phyloP scores from a whole-genome alignment of 2,888 invertebrate genomes.

The Metallyticus violacea region DNA sequence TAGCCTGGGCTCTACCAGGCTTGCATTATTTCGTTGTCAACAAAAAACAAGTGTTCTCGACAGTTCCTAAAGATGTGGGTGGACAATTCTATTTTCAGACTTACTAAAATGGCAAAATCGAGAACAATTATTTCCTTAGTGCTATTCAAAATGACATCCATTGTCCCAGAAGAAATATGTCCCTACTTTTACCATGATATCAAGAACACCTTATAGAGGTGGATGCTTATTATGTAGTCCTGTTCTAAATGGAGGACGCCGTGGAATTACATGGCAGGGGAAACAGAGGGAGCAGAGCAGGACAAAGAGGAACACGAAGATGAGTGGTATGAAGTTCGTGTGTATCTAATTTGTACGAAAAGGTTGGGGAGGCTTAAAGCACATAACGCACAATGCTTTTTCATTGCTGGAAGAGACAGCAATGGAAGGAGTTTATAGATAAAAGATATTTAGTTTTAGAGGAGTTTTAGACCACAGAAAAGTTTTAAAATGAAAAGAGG shows the following conservation, averaged over 20 bases:
- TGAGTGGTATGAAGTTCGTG: neutral
- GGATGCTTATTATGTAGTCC: neutral
- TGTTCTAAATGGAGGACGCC: neutral
- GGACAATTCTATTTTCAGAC: too few species aligned
- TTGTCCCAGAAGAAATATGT: neutral
- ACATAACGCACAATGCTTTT: neutral
- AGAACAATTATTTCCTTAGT: neutral
- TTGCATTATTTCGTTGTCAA: too few species aligned
- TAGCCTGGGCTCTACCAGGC: too few species aligned
- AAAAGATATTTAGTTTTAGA: neutral
- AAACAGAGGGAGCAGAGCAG: neutral
- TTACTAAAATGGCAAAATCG: neutral
- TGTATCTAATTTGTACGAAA: neutral
- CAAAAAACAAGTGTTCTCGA: too few species aligned
- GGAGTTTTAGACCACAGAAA: neutral
- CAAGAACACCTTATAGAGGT: neutral
- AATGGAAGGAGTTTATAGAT: neutral
- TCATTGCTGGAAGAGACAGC: neutral
- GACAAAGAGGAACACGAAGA: neutral
- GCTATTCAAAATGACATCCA: neutral
- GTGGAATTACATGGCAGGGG: too few species aligned
- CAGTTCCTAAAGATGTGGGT: neutral
- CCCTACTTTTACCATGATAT: neutral
- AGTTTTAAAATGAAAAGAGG: neutral
- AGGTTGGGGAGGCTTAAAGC: neutral